Base-by-base conservation (phyloP, 2,888 invertebrate species). In the Pegoplata infirma region DNA sequence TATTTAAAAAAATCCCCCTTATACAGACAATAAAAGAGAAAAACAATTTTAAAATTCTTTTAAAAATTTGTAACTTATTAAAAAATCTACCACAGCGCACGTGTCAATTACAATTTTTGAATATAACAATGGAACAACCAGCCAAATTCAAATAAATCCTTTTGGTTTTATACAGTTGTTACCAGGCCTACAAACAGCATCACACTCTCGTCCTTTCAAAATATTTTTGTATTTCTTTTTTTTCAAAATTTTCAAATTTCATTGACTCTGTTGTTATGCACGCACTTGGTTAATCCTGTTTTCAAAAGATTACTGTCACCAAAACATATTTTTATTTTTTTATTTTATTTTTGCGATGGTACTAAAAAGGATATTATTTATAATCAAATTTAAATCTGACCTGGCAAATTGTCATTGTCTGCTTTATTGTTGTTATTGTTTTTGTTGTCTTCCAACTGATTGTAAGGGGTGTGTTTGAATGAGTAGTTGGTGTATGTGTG, bases 271-370 rank as follows among this genome's bases (percentile, higher is more conserved):
- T 64, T 68, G 56, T 40, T 56, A 68, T 68, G 71, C 83, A 69
- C 84, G 83, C 82, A 84, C 81, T 84, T 82, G 61, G 61, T 78
- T 89, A 89, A 89, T 89, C 89, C 88, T 84, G 84, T 84, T 85
- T 85, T 84, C 84, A 83, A 82, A 84, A 87, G 89, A 89, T 89
- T 89, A 89, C 86, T 89, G 89, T 89, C 89, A 89, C 88, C 86
- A 89, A 89, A 89, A 89, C 88, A 89, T 88, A 88, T 88, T 88
- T 83, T 71, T 32, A 0, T 40, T 6, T 49, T n/a, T 16, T 36
- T 19, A 7, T 2, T 17, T 53, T 56, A 44, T 46, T n/a, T 74
- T 32, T 61, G 51, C 6, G 19, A 58, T 59, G 44, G 10, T 44
- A 51, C 32, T 73, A 32, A 80, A 81, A 80, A 68, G 76, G 78